phyloP scores from a whole-genome alignment of 2,888 invertebrate genomes.

The Periphyllus acericola region DNA sequence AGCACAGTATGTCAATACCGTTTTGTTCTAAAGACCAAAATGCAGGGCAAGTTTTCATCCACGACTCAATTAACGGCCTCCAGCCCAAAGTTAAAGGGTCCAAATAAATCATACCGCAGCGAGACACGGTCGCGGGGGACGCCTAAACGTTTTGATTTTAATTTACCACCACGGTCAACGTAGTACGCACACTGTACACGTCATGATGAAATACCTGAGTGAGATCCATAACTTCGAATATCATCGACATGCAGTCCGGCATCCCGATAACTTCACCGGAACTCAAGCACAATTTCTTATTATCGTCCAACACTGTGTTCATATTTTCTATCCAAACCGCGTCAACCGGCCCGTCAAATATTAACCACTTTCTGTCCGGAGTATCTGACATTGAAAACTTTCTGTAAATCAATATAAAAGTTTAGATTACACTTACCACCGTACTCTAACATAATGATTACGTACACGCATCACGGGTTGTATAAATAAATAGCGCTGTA shows the following conservation, averaged over 20 bases:
- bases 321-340: slow-evolving; percentile 92
- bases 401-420: slow-evolving; percentile 73
- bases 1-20: slow-evolving; percentile 69
- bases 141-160: slow-evolving; percentile 68
- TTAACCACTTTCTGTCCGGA: slow-evolving; percentile 87
- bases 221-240: slow-evolving; percentile 89
- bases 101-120: slow-evolving; percentile 92
- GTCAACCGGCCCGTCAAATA: slow-evolving; percentile 92
- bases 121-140: slow-evolving; percentile 87
- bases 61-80: slow-evolving; percentile 82
- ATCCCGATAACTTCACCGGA: slow-evolving; percentile 89
- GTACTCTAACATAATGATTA: not conserved
- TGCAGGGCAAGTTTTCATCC: slow-evolving; percentile 73
- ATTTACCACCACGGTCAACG: not conserved
- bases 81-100: slow-evolving; percentile 87
- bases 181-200: not conserved
- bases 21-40: slow-evolving; percentile 63
- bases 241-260: slow-evolving; percentile 83
- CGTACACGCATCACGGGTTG: not conserved
- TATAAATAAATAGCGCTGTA: slow-evolving; percentile 51
- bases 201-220: too few relatives aligned
- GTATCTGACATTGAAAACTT: slow-evolving; percentile 80
- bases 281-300: slow-evolving; percentile 86
- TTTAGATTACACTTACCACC: not conserved
- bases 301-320: slow-evolving; percentile 89